Conservation (phyloP, 1,140 invertebrate species). For the Ceratina japonica region DNA sequence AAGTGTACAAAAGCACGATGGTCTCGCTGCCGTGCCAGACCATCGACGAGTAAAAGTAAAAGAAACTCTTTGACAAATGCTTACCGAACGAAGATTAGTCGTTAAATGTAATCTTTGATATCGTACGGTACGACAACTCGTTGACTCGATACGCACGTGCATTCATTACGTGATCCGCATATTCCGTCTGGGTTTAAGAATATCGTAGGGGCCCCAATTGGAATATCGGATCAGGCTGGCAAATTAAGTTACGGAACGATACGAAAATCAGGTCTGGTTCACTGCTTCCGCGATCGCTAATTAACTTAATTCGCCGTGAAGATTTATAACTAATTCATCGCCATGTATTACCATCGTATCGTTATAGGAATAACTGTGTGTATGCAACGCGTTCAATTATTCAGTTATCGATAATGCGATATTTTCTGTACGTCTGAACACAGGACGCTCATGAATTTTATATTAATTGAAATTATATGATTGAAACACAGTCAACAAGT, state of each 20-base stretch:
- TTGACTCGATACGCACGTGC: conserved; percentile 3
- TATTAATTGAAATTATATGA: too few species aligned
- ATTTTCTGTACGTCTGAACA: not conserved
- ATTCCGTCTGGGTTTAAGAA: conserved; percentile 40
- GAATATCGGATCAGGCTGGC: conserved; percentile 64
- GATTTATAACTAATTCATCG: conserved; percentile 45
- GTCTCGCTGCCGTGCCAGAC: not conserved
- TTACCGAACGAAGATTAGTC: not conserved
- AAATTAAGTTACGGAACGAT: conserved; percentile 49
- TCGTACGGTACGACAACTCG: not conserved
- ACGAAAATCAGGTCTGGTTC: not conserved
- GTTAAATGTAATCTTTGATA: conserved; percentile 3
- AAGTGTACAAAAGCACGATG: too few species aligned
- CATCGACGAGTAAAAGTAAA: not conserved
- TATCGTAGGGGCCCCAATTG: conserved; percentile 11
- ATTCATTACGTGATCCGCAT: conserved; percentile 61
- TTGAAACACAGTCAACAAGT: not conserved
- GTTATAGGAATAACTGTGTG: not conserved
- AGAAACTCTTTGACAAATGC: not conserved
- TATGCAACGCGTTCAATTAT: not conserved
- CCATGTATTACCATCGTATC: conserved; percentile 19
- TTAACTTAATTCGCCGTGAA: conserved; percentile 43
- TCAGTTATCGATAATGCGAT: not conserved
- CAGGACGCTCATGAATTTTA: conserved; percentile 3
- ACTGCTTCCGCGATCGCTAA: conserved; percentile 37